Evolutionary conservation across 2,888 invertebrate species (phyloP), one percentile per base, ranked within the genome.

Genomic region (Alviniconcha strummeri): DNA sequence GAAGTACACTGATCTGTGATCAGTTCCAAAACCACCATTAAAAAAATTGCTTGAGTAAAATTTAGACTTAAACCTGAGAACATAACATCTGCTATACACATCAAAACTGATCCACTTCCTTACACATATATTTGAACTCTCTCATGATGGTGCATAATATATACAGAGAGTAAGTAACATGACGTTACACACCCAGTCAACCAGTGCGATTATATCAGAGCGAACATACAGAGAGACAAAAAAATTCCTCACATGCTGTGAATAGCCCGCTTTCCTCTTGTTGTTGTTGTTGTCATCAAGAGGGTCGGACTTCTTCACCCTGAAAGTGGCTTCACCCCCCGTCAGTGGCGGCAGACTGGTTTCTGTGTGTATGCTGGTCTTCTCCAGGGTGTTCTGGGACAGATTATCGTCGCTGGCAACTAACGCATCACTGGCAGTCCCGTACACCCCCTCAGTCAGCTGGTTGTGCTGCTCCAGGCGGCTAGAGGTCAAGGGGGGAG

Each of bases 381-480:
- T 90, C 17, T 90, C 89, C 15, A 87, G 86, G 8, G 87, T 87
- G 77, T 84, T 83, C 54, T 82, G 79, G 4, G 90, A 90, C 60
- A 89, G 64, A 81, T 90, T 90, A 72, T 89, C 91, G 57, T 90
- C 90, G 86, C 90, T 90, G 4, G 87, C 88, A 60, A 84, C 86
- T 77, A 87, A 87, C 81, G 78, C 85, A n/a, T 87, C 78, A 36
- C 84, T 77, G 7, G 78, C 82, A 80, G 69, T 74, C 52, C 85
- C 82, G 74, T 84, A 87, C 19, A 84, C 79, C n/a, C 88, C 88
- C 11, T 87, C 88, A 85, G 88, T 91, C 36, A 87, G 87, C 71
- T 88, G 86, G 85, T 93, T 91, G 84, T 93, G 92, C 85, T 89
- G 90, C 7, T 91, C 93, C 56, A 93, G 88, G 5, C 92, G 88